Evolutionary conservation across 1,140 invertebrate species (phyloP).

Genomic region (Drosophila novamexicana): DNA sequence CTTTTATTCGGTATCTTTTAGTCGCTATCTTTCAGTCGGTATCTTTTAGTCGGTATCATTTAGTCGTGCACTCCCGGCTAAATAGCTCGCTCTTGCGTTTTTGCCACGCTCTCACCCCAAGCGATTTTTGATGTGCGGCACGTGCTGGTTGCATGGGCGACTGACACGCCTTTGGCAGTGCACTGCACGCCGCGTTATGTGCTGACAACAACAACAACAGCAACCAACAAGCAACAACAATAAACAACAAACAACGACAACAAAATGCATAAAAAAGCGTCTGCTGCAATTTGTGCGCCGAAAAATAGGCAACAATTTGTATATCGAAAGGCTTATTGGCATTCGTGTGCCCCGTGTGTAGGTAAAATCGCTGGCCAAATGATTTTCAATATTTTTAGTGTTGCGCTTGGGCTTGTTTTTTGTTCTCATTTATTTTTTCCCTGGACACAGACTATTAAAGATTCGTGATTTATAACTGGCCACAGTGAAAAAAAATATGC

Average conservation of each 20-base stretch:
- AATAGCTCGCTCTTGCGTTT: neutral
- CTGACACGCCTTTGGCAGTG: conserved; percentile 11
- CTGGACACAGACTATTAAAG: conserved; percentile 57
- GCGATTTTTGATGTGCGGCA: conserved; percentile 53
- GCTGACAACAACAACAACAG: conserved; percentile 57
- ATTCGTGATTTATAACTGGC: conserved; percentile 62
- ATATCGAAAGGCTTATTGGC: conserved; percentile 18
- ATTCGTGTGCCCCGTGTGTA: neutral
- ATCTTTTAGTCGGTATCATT: too few relatives aligned
- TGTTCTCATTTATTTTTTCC: conserved; percentile 23
- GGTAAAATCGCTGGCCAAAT: conserved; percentile 13
- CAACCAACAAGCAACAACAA: conserved; percentile 21
- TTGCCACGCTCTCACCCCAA: conserved; percentile 29
- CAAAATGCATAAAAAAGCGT: conserved; percentile 39
- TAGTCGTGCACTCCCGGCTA: too few relatives aligned
- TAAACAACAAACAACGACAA: conserved; percentile 33
- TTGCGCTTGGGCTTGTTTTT: conserved; percentile 33
- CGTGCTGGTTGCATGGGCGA: conserved; percentile 50
- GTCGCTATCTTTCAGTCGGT: too few relatives aligned
- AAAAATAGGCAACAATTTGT: conserved; percentile 58
- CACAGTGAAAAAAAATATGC: conserved; percentile 3
- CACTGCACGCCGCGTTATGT: conserved; percentile 55
- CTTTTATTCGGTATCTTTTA: too few relatives aligned
- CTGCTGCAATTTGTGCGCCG: conserved; percentile 70
- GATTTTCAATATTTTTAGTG: conserved; percentile 51